Evolutionary conservation across 2,113 vertebrate genomes (phyloP).

Genomic region (Pluvianellus socialis): DNA sequence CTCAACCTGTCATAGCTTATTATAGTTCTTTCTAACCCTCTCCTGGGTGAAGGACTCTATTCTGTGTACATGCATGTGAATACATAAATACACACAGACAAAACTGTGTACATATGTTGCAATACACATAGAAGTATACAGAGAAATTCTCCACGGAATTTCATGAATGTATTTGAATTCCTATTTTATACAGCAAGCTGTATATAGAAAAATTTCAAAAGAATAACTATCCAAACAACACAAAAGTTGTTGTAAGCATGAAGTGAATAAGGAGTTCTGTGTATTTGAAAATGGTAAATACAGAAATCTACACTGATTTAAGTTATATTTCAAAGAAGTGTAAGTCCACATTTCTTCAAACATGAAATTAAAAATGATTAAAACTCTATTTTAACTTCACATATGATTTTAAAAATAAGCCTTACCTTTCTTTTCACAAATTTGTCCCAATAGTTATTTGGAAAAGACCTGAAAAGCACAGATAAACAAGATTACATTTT

Average conservation of each 20-base stretch:
- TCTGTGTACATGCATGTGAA: neutral
- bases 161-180: neutral
- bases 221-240: neutral
- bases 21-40: neutral
- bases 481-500: neutral
- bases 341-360: neutral
- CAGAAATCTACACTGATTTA: neutral
- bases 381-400: neutral
- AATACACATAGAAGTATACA: neutral
- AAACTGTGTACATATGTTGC: neutral
- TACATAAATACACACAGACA: neutral
- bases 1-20: neutral
- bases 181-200: neutral
- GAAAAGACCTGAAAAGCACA: constrained; percentile 87
- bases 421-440: constrained; percentile 91
- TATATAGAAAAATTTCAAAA: neutral
- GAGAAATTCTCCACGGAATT: neutral
- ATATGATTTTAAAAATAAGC: neutral
- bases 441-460: constrained; percentile 98
- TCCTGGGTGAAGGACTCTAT: neutral
- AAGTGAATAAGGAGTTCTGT: neutral
- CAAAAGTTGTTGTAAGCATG: neutral
- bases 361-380: neutral
- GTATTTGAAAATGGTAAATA: neutral
- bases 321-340: neutral